Evolutionary conservation across 1,140 invertebrate genomes (phyloP).

Genomic region (Drosophila athabasca): DNA sequence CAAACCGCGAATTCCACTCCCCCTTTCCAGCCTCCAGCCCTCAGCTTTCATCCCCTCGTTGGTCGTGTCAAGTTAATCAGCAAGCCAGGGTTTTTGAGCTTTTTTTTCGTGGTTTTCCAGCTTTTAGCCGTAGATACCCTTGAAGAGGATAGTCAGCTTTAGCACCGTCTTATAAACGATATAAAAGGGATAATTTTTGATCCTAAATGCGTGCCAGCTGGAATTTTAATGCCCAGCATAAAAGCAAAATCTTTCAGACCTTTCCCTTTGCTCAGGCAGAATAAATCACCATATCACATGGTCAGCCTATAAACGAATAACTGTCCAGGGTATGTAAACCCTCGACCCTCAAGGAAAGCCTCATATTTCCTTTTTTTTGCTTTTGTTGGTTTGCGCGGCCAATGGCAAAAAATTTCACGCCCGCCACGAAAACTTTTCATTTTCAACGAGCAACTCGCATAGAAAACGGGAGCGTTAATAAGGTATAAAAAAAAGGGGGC

Average conservation of each 20-base stretch:
- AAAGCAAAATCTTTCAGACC: no score
- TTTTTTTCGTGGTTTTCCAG: constrained; percentile 35
- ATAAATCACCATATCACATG: no score
- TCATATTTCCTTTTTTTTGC: background rate
- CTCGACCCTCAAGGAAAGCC: no score
- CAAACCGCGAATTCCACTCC: constrained; percentile 53
- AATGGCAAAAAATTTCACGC: constrained; percentile 56
- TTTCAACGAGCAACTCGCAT: constrained; percentile 48
- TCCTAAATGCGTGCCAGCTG: no score
- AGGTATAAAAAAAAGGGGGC: constrained; percentile 57
- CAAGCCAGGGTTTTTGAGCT: constrained; percentile 43
- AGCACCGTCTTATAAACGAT: no score
- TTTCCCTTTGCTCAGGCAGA: no score
- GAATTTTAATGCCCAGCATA: no score
- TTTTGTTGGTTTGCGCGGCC: constrained; percentile 8
- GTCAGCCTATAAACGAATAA: no score
- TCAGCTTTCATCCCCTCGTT: constrained; percentile 11
- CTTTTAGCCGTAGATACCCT: no score
- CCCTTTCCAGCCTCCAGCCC: background rate
- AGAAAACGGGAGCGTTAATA: constrained; percentile 63
- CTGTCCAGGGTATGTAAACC: background rate
- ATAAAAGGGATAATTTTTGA: no score
- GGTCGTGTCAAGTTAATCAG: constrained; percentile 76
- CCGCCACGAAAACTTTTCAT: constrained; percentile 66
- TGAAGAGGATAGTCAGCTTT: no score